Evolutionary conservation across 1,140 invertebrate genomes (phyloP).

Genomic region (Nomia melanderi): DNA sequence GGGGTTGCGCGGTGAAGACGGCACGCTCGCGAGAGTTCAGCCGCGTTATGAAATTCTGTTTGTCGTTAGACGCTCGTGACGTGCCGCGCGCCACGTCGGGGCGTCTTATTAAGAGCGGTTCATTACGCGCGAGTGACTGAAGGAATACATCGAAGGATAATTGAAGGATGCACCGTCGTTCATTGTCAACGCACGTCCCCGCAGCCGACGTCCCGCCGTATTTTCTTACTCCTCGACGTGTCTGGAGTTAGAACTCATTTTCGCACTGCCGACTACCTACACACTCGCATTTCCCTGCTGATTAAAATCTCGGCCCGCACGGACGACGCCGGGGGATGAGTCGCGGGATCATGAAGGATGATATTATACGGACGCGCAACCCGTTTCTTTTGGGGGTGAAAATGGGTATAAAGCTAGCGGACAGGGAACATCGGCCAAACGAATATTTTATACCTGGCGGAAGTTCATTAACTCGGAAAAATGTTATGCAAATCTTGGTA

Average conservation of each 20-base stretch:
- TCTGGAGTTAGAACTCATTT: neutral
- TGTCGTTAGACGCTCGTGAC: neutral
- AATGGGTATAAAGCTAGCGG: neutral
- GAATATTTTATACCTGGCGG: neutral
- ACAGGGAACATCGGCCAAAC: neutral
- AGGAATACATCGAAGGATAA: neutral
- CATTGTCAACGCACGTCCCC: neutral
- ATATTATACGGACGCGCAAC: neutral
- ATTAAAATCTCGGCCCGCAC: neutral
- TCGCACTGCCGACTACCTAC: neutral
- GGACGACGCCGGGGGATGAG: neutral
- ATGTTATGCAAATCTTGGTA: constrained; percentile 12
- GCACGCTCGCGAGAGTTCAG: neutral
- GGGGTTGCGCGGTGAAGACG: neutral
- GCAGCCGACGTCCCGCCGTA: neutral
- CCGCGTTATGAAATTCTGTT: constrained; percentile 9
- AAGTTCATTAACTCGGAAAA: constrained; percentile 11
- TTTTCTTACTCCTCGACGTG: neutral
- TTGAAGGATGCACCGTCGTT: neutral
- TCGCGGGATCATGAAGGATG: neutral
- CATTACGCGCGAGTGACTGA: neutral
- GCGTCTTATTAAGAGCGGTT: neutral
- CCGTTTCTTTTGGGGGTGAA: too few relatives aligned
- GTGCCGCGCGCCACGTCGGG: neutral
- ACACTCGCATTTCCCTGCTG: neutral